Evolutionary conservation across 2,888 invertebrate species (phyloP), one percentile per base, ranked within the genome.

Genomic region (Brenthis ino): DNA sequence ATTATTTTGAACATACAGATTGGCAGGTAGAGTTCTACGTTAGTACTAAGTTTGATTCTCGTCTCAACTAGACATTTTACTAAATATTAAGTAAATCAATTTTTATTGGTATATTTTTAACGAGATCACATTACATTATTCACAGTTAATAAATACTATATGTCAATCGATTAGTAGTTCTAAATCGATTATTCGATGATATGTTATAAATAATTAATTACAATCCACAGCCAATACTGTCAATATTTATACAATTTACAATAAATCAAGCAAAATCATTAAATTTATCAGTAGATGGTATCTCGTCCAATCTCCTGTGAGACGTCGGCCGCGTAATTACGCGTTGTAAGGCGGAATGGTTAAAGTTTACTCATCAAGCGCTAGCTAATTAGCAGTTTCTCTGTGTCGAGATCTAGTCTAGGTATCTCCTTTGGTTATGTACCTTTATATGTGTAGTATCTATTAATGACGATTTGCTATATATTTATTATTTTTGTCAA

Each of bases 271-370:
- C 14, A n/a, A 24, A 68, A 68, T 68, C 64, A 43, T 65, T 57
- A 57, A 56, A 51, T 73, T 69, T 71, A 76, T 79, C 77, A 79
- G 77, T 77, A 82, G 84, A 85, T 82, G 70, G 65, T 81, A 85
- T 85, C 85, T 74, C 76, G 77, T 81, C 82, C 84, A 81, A 86
- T 85, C 85, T 86, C 83, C 84, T 80, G 82, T 64, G 69, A 61
- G 61, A 60, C 66, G 72, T 57, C 63, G 56, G 51, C 55, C 50
- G 63, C 75, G 76, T 85, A 83, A 85, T 85, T 81, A 81, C 77
- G 68, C 71, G 66, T 47, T 56, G 67, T 57, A 65, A 57, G 66
- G 57, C 70, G 65, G 16, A 64, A 65, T 67, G 74, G 72, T 75
- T 73, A 75, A 76, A 78, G 82, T 86, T 86, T 74, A 60, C 76